These are phyloP conservation scores for Drosophila malerkotliana DNA, from an alignment of 1,140 invertebrate species.

Conservation along the genomic window DNA sequence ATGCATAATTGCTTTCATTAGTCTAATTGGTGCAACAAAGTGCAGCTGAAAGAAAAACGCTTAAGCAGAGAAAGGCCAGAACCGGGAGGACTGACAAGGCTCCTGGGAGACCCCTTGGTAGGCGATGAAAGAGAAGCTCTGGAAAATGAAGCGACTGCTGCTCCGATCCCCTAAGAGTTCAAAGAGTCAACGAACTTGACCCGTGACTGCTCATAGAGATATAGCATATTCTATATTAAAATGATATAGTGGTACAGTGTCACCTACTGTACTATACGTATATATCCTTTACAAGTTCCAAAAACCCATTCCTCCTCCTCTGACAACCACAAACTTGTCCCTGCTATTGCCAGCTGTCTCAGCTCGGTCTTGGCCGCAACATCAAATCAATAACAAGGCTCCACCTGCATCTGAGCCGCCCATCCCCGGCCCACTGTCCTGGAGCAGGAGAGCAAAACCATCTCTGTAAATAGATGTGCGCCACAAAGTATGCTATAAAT, in stretches of 20 bases:
- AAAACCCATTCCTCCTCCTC: slow-evolving; percentile 21
- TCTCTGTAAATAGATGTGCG: slow-evolving; percentile 68
- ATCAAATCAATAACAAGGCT: slow-evolving; percentile 49
- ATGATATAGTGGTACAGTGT: no score
- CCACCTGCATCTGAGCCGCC: slow-evolving; percentile 17
- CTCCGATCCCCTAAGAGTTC: slow-evolving; percentile 34
- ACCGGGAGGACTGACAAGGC: slow-evolving; percentile 3
- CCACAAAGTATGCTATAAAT: slow-evolving; percentile 82
- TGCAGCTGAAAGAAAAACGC: slow-evolving; percentile 57
- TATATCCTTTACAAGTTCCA: no score
- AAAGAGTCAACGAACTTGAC: slow-evolving; percentile 49
- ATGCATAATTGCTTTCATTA: slow-evolving; percentile 80
- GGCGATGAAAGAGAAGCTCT: slow-evolving; percentile 45
- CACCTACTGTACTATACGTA: no score
- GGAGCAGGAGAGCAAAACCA: slow-evolving; percentile 16
- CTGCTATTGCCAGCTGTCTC: slow-evolving; percentile 43
- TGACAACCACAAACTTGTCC: slow-evolving; percentile 46
- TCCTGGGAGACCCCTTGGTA: slow-evolving; percentile 27
- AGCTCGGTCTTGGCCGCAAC: slow-evolving; percentile 33
- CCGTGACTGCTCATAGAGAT: background rate
- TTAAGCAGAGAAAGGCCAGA: slow-evolving; percentile 36
- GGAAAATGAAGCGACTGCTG: slow-evolving; percentile 36
- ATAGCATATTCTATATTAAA: no score
- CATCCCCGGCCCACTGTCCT: background rate
- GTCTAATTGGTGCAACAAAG: slow-evolving; percentile 69